Conservation (phyloP, 2,888 invertebrate genomes). For the Acleris cristana region DNA sequence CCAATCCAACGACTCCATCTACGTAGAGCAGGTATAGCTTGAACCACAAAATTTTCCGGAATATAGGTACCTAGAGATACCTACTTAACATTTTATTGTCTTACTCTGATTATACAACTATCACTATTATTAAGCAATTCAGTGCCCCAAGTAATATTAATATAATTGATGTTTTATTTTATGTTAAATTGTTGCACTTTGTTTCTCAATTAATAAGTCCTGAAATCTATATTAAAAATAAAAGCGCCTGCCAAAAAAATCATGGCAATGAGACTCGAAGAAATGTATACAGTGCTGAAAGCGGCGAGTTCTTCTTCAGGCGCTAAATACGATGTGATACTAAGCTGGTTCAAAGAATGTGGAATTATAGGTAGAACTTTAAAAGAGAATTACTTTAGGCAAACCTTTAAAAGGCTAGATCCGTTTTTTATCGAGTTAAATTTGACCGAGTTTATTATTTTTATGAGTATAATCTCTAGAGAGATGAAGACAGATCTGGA, state of each 20-base stretch:
- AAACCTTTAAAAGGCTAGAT: conserved; percentile 45
- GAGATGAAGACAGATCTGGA: conserved; percentile 44
- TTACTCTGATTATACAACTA: no score
- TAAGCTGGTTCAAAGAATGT: conserved; percentile 50
- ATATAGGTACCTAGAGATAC: no score
- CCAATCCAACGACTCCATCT: no score
- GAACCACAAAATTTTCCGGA: no score
- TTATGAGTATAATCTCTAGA: conserved; percentile 50
- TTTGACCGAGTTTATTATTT: conserved; percentile 49
- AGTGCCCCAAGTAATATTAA: no score
- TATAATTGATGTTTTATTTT: no score
- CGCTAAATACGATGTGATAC: conserved; percentile 44
- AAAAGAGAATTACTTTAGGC: conserved; percentile 40
- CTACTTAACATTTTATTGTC: no score
- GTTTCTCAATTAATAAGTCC: no score
- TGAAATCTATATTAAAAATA: no score
- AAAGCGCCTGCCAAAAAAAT: neutral
- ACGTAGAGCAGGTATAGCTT: no score
- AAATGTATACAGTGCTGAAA: conserved; percentile 47
- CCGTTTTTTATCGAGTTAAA: conserved; percentile 47
- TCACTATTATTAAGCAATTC: no score
- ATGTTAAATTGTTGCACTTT: no score
- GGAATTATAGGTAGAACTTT: conserved; percentile 48
- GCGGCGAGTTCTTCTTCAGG: conserved; percentile 45
- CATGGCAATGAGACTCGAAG: conserved; percentile 49